phyloP scores from a whole-genome alignment of 2,888 invertebrate genomes.

The Diabrotica balteata region DNA sequence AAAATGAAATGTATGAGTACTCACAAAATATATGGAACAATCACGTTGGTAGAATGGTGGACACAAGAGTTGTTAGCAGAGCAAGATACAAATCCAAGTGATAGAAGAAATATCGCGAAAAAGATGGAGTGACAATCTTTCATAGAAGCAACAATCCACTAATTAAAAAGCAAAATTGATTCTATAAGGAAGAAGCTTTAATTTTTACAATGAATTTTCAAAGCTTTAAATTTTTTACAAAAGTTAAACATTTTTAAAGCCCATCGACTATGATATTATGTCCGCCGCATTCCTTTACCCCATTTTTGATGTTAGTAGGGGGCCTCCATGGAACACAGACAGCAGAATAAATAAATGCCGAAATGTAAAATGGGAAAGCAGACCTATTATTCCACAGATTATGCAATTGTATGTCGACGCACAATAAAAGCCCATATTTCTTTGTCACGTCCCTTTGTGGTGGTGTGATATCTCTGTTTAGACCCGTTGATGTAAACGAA shows the following conservation, averaged over 20 bases:
- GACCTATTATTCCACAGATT: slow-evolving; percentile 57
- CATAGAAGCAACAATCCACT: too few relatives aligned
- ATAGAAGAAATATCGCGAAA: too few relatives aligned
- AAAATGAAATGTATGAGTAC: too few relatives aligned
- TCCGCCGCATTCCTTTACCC: slow-evolving; percentile 40
- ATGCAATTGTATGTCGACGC: slow-evolving; percentile 58
- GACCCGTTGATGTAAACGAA: slow-evolving; percentile 44
- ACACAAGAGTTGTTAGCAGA: too few relatives aligned
- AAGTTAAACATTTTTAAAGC: neutral
- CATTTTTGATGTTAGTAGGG: slow-evolving; percentile 40
- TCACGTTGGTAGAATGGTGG: too few relatives aligned
- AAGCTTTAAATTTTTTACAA: too few relatives aligned
- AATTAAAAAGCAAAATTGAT: too few relatives aligned
- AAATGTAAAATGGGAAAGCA: slow-evolving; percentile 57
- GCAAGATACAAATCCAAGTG: too few relatives aligned
- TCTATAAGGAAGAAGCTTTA: too few relatives aligned
- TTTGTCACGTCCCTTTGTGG: slow-evolving; percentile 54
- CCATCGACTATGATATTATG: slow-evolving; percentile 21
- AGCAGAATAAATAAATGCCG: slow-evolving; percentile 57
- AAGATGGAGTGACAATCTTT: too few relatives aligned
- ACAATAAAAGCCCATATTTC: slow-evolving; percentile 58
- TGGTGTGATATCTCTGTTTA: slow-evolving; percentile 56
- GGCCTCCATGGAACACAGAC: slow-evolving; percentile 40
- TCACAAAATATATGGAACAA: too few relatives aligned
- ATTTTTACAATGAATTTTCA: too few relatives aligned